These are phyloP conservation scores for Clarias pachynema DNA, from an alignment of 2,797 vertebrate genomes.

Conservation along the genomic window DNA sequence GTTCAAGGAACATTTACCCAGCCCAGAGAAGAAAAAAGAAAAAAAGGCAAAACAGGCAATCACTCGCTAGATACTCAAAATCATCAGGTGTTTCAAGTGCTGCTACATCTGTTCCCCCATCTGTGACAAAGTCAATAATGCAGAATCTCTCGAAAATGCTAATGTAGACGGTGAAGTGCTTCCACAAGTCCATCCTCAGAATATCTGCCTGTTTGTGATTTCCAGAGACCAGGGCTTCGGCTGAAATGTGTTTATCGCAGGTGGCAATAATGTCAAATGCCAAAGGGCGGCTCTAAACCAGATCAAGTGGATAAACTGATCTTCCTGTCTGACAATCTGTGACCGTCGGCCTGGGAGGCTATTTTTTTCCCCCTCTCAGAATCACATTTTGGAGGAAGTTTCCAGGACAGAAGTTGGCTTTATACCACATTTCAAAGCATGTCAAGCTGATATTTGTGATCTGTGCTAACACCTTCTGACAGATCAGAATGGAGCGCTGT, in stretches of 20 bases:
- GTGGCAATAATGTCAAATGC: constrained; percentile 12
- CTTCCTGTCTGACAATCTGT: constrained; percentile 6
- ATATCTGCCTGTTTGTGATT: not conserved
- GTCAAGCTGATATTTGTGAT: too few species aligned
- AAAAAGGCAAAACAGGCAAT: not conserved
- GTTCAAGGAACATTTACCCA: not conserved
- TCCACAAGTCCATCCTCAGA: not conserved
- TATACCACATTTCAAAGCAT: not conserved
- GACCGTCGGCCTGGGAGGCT: not conserved
- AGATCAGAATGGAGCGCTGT: not conserved
- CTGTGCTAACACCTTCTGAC: not conserved
- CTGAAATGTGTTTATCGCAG: constrained; percentile 22
- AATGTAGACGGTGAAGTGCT: not conserved
- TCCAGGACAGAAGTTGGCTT: not conserved
- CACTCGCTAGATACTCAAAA: not conserved
- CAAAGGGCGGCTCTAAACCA: constrained; percentile 6
- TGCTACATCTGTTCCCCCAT: not conserved
- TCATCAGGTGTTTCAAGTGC: constrained; percentile 1
- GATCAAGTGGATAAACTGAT: constrained; percentile 25
- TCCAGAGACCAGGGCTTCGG: not conserved
- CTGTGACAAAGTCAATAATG: not conserved
- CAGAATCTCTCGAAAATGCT: not conserved
- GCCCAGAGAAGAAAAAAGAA: not conserved
- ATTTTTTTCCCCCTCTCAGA: not conserved
- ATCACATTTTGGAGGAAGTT: not conserved